Conservation (phyloP, 2,888 invertebrate genomes). For the Pilophorus perplexus region DNA sequence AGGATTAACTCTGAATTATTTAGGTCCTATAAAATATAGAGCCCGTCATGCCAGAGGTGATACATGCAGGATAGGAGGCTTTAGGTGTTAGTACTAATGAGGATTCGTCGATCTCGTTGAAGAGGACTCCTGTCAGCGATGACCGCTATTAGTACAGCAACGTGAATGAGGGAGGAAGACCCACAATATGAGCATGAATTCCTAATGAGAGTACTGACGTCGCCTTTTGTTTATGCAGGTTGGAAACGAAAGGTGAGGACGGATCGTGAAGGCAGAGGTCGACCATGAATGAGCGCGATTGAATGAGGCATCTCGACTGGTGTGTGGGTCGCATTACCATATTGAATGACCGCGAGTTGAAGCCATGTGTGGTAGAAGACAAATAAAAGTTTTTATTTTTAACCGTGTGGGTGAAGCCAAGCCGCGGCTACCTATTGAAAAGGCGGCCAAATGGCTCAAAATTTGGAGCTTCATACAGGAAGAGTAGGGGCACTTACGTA, state of each 20-base stretch:
- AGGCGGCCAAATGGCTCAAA: too few relatives aligned
- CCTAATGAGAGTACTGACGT: slow-evolving; percentile 23
- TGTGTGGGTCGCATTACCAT: slow-evolving; percentile 39
- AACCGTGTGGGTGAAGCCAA: slow-evolving; percentile 21
- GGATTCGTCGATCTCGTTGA: too few relatives aligned
- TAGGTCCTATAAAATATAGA: too few relatives aligned
- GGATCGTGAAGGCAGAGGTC: slow-evolving; percentile 16
- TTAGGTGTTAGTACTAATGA: too few relatives aligned
- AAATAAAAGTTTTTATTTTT: slow-evolving; percentile 36
- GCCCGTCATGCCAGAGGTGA: too few relatives aligned
- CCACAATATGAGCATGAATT: slow-evolving; percentile 26
- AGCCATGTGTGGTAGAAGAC: slow-evolving; percentile 26
- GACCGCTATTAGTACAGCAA: background rate
- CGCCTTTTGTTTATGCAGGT: slow-evolving; percentile 37
- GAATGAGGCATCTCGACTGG: slow-evolving; percentile 25
- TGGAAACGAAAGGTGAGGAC: slow-evolving; percentile 26
- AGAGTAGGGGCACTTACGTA: too few relatives aligned
- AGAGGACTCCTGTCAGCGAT: slow-evolving; percentile 10
- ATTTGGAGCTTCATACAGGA: too few relatives aligned
- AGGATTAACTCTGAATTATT: too few relatives aligned
- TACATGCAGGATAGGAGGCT: too few relatives aligned
- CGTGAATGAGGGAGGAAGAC: slow-evolving; percentile 31
- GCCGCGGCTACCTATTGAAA: too few relatives aligned
- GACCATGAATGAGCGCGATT: slow-evolving; percentile 36
- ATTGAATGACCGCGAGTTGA: slow-evolving; percentile 31